phyloP scores from a whole-genome alignment of 2,797 vertebrate genomes.

The Syngnathus acus region DNA sequence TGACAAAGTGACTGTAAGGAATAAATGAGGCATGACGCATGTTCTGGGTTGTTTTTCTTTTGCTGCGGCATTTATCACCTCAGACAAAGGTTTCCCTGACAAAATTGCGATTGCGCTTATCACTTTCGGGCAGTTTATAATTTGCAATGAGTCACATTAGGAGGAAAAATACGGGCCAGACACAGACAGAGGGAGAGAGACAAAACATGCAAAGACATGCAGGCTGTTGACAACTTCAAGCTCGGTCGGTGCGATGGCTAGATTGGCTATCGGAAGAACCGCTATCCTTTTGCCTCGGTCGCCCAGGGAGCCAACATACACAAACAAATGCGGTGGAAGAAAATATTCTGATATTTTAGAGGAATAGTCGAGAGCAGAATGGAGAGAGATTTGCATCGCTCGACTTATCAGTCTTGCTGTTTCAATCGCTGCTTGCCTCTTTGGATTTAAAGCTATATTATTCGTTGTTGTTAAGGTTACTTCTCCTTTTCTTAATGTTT shows the following conservation, averaged over 20 bases:
- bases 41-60: constrained; percentile 14
- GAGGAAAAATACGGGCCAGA: constrained; percentile 4
- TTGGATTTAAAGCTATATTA: neutral
- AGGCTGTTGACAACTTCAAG: constrained; percentile 21
- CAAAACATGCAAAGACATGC: constrained; percentile 21
- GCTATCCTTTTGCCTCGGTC: neutral
- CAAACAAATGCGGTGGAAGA: neutral
- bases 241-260: constrained; percentile 32
- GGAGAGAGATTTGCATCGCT: neutral
- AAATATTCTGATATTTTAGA: neutral
- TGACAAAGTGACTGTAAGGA: constrained; percentile 22
- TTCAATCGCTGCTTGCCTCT: neutral
- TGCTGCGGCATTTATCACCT: constrained; percentile 12
- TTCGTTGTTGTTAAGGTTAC: neutral
- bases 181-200: constrained; percentile 1
- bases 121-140: constrained; percentile 12
- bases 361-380: neutral
- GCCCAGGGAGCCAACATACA: neutral
- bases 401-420: neutral
- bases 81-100: constrained; percentile 9
- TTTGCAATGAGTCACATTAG: constrained; percentile 20
- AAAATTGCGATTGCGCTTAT: constrained; percentile 22
- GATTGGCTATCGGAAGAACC: neutral
- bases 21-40: constrained; percentile 8
- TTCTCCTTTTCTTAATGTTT: neutral